Evolutionary conservation across 2,113 vertebrate genomes (phyloP), one percentile per base, ranked within the genome.

Genomic region (Nannobrachium achirus): DNA sequence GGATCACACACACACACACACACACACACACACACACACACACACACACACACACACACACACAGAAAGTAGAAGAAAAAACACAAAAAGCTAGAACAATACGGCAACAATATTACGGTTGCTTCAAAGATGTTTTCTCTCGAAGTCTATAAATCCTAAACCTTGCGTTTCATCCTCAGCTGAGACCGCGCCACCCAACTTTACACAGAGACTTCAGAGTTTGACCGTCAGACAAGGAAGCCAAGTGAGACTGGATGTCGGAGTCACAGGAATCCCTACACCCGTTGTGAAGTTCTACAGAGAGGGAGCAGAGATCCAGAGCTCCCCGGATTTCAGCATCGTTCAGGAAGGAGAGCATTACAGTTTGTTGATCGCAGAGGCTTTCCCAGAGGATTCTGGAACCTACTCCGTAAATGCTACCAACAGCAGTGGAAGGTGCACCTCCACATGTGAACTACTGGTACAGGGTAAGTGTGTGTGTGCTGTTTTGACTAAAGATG

Each of bases 241-340:
- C 93, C 94, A 98, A 94, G 95, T 98, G 72, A 91, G 93, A 83
- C 93, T 99, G 92, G 95, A 96, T 38, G 95, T 98, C 64, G 92
- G 90, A 78, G 96, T 99, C 77, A 94, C 95, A 68, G 98, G 98
- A 88, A 99, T 98, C 95, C 98, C 98, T 86, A 93, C 95, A 90
- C 97, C 98, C 92, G 92, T 94, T 89, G 95, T 99, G 86, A 98
- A 97, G 92, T 99, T 99, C 91, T 97, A 96, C 89, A 93, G 97
- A 89, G 98, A 99, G 18, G 97, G 98, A 92, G 96, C 95, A 14
- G 98, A 99, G 95, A 99, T 99, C 79, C 96, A 97, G 90, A 98
- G 96, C 94, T 99, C 98, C 64, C 89, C 93, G 50, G 97, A 99
- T 94, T 99, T 99, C 80, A 93, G 94, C 93, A 96, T 99, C 93